phyloP scores from a whole-genome alignment of 2,888 invertebrate species.

The Melinaea marsaeus region DNA sequence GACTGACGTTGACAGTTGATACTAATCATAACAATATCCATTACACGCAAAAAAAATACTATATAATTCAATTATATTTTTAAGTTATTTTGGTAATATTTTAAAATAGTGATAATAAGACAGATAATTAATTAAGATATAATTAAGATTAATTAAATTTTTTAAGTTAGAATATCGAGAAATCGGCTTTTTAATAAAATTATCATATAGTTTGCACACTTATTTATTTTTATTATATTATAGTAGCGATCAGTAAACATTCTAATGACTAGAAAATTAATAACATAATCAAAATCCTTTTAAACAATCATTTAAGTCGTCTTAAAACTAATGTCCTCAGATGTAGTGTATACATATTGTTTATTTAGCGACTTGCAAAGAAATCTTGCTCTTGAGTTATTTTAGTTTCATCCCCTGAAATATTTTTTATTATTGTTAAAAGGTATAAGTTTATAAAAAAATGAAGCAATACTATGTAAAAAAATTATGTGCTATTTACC shows the following conservation, averaged over 20 bases:
- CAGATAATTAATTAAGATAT: too few species aligned
- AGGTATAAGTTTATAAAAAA: neutral
- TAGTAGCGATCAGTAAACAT: too few species aligned
- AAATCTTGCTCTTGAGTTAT: constrained; percentile 39
- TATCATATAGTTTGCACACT: constrained; percentile 5
- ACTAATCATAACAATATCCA: constrained; percentile 12
- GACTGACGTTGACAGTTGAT: constrained; percentile 33
- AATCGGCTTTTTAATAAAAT: neutral
- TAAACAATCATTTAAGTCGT: neutral
- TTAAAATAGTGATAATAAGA: too few species aligned
- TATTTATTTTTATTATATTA: too few species aligned
- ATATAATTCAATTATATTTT: constrained; percentile 9
- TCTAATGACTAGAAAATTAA: constrained; percentile 7
- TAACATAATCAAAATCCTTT: neutral
- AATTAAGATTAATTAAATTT: neutral
- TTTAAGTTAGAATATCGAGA: neutral
- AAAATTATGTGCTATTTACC: constrained; percentile 38
- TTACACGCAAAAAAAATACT: constrained; percentile 21
- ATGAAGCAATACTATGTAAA: neutral
- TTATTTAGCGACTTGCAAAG: constrained; percentile 45
- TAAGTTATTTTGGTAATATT: neutral
- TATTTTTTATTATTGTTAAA: constrained; percentile 3
- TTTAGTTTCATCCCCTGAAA: constrained; percentile 41
- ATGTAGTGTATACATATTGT: neutral
- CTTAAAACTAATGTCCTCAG: neutral